Base-by-base conservation (phyloP, 1,140 invertebrate genomes). In the Goniozus legneri region DNA sequence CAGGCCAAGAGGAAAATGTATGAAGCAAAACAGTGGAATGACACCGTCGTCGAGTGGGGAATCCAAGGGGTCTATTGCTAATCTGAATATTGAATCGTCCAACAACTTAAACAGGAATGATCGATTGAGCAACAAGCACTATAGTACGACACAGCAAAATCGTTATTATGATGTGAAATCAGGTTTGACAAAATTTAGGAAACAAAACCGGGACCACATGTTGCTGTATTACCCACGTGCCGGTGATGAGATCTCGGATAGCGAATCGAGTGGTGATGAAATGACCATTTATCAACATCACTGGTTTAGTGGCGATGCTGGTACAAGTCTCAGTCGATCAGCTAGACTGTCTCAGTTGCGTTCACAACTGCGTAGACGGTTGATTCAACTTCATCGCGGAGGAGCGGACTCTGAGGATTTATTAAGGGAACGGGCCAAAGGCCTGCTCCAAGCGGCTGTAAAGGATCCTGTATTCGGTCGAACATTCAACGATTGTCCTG, bases 361-460 rank as follows among this genome's bases (percentile, higher is more conserved):
- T 1, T 78, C 79, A 1, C 79, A 81, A 19, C 55, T 83, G 4
- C 71, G 80, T n/a, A 52, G 81, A 36, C 75, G 79, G 31, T 67
- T 82, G 2, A 72, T 74, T 8, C 74, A 80, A 60, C 66, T 63
- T 35, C 75, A 60, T 42, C 75, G 44, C 49, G 69, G 50, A 45
- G 69, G 58, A n/a, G 50, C 64, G 3, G 65, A 69, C 15, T 64
- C 70, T 0, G 67, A 73, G 37, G 19, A 35, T 24, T 19, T 56
- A 0, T 44, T 75, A n/a, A 60, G 58, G 10, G 55, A 67, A 13
- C 62, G 67, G 24, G 64, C 71, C 3, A 58, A 48, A 14, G 67
- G 58, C 48, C 33, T 76, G 7, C 16, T 74, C 55, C 44, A 69
- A 54, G 47, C 71, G 58, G 54, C 67, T 52, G 47, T 56, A 41